Evolutionary conservation across 2,888 invertebrate genomes (phyloP).

Genomic region (Lithosia quadra): DNA sequence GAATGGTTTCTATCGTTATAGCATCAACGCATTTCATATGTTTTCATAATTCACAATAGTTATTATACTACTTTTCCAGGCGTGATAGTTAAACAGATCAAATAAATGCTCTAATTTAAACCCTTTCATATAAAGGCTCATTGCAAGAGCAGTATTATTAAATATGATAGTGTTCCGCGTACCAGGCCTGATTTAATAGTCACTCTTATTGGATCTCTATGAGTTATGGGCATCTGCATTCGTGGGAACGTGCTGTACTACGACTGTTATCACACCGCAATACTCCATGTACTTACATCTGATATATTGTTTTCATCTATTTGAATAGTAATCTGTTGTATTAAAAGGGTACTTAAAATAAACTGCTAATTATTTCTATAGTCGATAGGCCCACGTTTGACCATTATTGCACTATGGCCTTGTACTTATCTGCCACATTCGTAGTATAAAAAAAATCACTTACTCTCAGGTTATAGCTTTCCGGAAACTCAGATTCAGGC

Average conservation of each 20-base stretch:
- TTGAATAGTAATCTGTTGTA: not conserved
- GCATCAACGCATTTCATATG: too few species aligned
- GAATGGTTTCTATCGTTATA: too few species aligned
- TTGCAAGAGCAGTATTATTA: conserved; percentile 58
- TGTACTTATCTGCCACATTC: too few species aligned
- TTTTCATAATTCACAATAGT: not conserved
- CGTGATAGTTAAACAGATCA: conserved; percentile 13
- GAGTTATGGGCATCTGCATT: conserved; percentile 75
- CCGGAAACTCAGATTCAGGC: too few species aligned
- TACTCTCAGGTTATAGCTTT: too few species aligned
- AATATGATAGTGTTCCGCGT: conserved; percentile 67
- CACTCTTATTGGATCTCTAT: conserved; percentile 81
- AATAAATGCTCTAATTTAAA: conserved; percentile 46
- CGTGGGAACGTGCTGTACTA: conserved; percentile 73
- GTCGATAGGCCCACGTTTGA: too few species aligned
- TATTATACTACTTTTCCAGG: not conserved
- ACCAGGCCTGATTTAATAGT: conserved; percentile 80
- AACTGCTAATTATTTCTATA: not conserved
- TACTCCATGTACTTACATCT: conserved; percentile 12
- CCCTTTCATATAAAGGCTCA: conserved; percentile 23
- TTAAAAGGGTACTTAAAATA: not conserved
- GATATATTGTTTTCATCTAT: conserved; percentile 11
- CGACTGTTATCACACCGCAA: conserved; percentile 43
- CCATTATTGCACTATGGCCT: too few species aligned
- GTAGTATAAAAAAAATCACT: too few species aligned